phyloP scores from a whole-genome alignment of 2,113 vertebrate species.

The Choloepus hoffmanni region DNA sequence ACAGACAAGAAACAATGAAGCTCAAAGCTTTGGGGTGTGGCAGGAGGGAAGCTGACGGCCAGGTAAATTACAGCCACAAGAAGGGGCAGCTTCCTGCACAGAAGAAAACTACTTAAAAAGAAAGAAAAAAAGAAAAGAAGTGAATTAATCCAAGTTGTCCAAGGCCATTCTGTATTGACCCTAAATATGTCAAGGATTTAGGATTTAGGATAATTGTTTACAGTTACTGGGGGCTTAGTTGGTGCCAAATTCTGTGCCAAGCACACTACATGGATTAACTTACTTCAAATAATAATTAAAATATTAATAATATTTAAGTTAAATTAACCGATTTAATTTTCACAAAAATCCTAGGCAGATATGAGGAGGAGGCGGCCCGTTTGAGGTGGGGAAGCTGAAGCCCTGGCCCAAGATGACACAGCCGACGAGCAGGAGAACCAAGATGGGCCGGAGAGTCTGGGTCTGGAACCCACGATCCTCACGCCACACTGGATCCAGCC shows the following conservation, averaged over 20 bases:
- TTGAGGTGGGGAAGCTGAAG: neutral
- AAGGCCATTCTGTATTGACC: neutral
- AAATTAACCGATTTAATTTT: neutral
- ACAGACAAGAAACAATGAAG: neutral
- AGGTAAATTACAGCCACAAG: neutral
- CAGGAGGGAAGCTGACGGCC: neutral
- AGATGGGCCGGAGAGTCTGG: neutral
- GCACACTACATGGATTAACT: neutral
- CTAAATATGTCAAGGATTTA: neutral
- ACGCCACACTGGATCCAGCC: neutral
- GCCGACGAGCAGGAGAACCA: neutral
- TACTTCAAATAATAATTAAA: neutral
- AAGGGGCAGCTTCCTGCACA: neutral
- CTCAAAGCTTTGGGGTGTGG: neutral
- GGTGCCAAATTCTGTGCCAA: neutral
- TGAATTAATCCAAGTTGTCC: slow-evolving; percentile 21
- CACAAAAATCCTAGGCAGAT: neutral
- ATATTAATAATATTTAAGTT: no score
- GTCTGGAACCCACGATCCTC: neutral
- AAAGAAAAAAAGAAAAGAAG: neutral
- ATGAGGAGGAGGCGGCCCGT: neutral
- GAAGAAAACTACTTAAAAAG: neutral
- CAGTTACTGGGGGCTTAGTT: neutral
- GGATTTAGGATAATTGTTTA: neutral
- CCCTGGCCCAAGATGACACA: neutral